Conservation (phyloP, 2,888 invertebrate genomes). For the Helleia helle region DNA sequence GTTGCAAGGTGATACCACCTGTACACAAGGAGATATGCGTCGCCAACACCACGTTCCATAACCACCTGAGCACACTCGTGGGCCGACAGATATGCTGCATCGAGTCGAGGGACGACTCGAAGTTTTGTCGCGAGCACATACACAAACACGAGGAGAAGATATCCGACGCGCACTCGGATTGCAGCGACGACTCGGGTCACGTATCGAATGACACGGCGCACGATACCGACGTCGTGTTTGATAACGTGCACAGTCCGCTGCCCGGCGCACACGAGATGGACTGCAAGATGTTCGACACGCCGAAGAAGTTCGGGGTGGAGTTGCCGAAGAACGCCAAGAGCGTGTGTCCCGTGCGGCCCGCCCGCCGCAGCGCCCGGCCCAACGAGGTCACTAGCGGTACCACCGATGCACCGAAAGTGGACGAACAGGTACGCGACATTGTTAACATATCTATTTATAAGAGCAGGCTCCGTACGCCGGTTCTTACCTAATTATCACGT, state of each 20-base stretch:
- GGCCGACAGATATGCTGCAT: constrained; percentile 63
- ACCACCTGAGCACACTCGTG: constrained; percentile 68
- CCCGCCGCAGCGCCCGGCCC: constrained; percentile 56
- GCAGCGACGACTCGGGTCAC: constrained; percentile 87
- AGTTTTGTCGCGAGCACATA: constrained; percentile 52
- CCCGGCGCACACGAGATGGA: constrained; percentile 48
- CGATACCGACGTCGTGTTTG: constrained; percentile 73
- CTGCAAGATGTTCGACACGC: constrained; percentile 48
- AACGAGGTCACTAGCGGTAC: constrained; percentile 73
- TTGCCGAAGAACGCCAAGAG: constrained; percentile 51
- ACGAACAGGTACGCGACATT: constrained; percentile 71
- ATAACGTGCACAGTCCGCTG: constrained; percentile 44
- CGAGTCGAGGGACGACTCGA: constrained; percentile 55
- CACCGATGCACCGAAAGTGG: constrained; percentile 67
- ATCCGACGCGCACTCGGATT: constrained; percentile 78
- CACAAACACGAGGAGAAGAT: constrained; percentile 66
- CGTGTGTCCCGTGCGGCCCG: constrained; percentile 63
- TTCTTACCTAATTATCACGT: constrained; percentile 13
- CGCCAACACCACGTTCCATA: constrained; percentile 63
- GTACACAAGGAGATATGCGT: constrained; percentile 64
- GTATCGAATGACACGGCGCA: constrained; percentile 87
- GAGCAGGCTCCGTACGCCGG: constrained; percentile 38
- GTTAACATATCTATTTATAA: constrained; percentile 66
- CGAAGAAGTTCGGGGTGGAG: constrained; percentile 57
- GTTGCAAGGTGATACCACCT: constrained; percentile 63